These are phyloP conservation scores for Spodoptera frugiperda DNA, from an alignment of 1,140 invertebrate genomes.

Conservation along the genomic window DNA sequence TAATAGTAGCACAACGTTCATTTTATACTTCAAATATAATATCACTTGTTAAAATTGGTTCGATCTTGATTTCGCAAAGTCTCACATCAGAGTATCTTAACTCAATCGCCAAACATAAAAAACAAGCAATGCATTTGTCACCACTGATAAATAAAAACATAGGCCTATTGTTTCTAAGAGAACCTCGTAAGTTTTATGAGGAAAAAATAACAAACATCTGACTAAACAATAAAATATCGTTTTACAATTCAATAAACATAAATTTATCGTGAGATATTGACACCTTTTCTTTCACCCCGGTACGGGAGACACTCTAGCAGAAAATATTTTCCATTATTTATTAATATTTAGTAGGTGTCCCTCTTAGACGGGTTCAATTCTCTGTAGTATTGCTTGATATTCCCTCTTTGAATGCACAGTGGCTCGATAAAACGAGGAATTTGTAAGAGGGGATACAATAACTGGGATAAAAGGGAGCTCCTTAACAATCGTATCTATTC, in stretches of 20 bases:
- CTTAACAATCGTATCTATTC: constrained; percentile 71
- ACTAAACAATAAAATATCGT: neutral
- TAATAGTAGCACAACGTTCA: no score
- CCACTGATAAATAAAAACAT: no score
- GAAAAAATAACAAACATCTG: neutral
- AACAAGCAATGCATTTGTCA: no score
- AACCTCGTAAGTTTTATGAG: neutral
- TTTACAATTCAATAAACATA: constrained; percentile 8
- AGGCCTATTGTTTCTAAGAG: neutral
- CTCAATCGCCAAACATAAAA: no score
- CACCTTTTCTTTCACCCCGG: neutral
- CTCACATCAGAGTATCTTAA: no score
- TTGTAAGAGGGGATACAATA: constrained; percentile 69
- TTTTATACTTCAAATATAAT: no score
- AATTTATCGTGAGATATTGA: constrained; percentile 10
- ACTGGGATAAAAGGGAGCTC: constrained; percentile 63
- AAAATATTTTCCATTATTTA: constrained; percentile 46
- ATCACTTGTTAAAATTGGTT: no score
- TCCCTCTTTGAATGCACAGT: constrained; percentile 62
- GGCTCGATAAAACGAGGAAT: constrained; percentile 62
- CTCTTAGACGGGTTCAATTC: constrained; percentile 46
- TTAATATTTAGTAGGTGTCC: constrained; percentile 52
- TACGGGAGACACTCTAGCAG: constrained; percentile 12
- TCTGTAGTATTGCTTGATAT: constrained; percentile 62
- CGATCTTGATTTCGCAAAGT: no score